Percentiles rank a stretch among this genome's conserved stretches.
Evolutionary conservation across 2,113 vertebrate genomes (phyloP).

Genomic region (Ceuthmochares aereus): DNA sequence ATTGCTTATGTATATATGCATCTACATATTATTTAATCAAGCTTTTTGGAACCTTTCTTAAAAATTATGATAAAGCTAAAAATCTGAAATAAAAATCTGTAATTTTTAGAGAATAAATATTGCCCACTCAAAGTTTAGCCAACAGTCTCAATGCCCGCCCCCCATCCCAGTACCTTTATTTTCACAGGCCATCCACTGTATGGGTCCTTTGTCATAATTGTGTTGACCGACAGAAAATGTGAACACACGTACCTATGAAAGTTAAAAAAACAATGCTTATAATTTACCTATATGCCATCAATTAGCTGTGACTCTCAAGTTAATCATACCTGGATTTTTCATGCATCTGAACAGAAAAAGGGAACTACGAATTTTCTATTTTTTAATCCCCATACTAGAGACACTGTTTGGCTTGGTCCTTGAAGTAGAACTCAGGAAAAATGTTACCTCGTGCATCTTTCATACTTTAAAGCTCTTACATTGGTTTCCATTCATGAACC

Average conservation of each 20-base stretch:
- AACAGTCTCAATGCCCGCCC: not conserved
- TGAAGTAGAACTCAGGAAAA: not conserved
- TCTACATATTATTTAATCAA: not conserved
- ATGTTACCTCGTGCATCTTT: not conserved
- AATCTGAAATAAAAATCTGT: not conserved
- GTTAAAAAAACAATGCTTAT: not conserved
- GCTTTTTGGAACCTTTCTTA: not conserved
- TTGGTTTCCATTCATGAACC: fast-evolving
- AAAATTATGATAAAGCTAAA: not conserved
- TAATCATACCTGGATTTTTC: not conserved
- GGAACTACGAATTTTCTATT: not conserved
- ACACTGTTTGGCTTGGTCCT: not conserved
- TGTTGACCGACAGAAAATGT: constrained; percentile 98
- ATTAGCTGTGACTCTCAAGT: not conserved
- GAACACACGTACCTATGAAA: constrained; percentile 90
- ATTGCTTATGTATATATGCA: not conserved
- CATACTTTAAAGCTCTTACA: not conserved
- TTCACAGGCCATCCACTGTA: constrained; percentile 98
- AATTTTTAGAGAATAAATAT: not conserved
- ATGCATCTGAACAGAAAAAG: not conserved
- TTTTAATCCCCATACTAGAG: not conserved
- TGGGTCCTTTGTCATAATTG: constrained; percentile 97
- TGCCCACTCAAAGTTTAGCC: not conserved
- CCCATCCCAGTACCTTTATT: constrained; percentile 88
- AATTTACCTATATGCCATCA: not conserved